A percentile compares a stretch with the other conserved stretches of the same genome.
Evolutionary conservation across 1,140 invertebrate genomes (phyloP).

Genomic region (Holotrichia oblita): DNA sequence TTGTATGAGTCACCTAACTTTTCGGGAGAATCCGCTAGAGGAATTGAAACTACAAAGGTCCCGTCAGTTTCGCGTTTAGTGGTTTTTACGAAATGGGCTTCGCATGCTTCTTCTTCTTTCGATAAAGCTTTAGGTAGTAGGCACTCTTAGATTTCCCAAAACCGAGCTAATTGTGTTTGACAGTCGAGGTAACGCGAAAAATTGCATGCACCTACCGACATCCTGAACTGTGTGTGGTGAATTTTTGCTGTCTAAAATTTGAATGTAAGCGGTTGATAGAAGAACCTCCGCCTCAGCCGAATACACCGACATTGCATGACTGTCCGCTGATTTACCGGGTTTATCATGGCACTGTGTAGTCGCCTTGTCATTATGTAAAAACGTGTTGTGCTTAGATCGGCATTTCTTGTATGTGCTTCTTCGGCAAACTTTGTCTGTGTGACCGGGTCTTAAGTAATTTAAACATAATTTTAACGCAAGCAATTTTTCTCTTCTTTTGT

Average conservation of each 20-base stretch:
- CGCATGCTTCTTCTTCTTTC: not conserved
- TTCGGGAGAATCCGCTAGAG: not conserved
- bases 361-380: not conserved
- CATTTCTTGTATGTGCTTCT: not conserved
- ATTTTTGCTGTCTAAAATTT: not conserved
- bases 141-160: not conserved
- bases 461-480: too few species aligned
- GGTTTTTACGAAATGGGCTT: slow-evolving; percentile 4
- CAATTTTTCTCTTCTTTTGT: too few species aligned
- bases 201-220: not conserved
- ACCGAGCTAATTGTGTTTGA: slow-evolving; percentile 11
- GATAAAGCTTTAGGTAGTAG: not conserved
- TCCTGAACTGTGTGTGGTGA: not conserved
- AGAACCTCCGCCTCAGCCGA: not conserved
- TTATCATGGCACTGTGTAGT: not conserved
- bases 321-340: not conserved
- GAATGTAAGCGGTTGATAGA: not conserved
- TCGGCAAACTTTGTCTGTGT: not conserved
- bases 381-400: not conserved
- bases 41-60: not conserved
- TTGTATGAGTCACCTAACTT: not conserved
- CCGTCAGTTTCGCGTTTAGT: not conserved
- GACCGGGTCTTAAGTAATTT: too few species aligned
- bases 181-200: not conserved
- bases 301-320: not conserved